Conservation (phyloP, 2,888 invertebrate species). For the Hermaeophaga mercurialis region DNA sequence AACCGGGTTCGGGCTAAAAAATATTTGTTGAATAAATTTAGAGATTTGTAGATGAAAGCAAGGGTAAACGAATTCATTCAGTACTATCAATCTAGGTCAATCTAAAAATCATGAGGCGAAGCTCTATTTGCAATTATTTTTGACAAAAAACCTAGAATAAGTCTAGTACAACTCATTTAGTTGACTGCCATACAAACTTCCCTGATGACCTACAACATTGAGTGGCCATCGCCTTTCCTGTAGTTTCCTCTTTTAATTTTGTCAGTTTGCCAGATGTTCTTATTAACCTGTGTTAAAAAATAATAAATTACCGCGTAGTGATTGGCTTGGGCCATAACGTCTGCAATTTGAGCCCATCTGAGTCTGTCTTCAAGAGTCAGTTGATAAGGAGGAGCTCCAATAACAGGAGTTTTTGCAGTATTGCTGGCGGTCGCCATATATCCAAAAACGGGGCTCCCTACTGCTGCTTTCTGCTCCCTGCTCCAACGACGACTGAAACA, state of each 20-base stretch:
- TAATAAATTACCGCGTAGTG: conserved; percentile 75
- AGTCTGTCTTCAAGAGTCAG: conserved; percentile 79
- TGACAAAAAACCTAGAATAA: no score
- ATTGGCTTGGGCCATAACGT: conserved; percentile 85
- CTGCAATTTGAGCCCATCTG: conserved; percentile 88
- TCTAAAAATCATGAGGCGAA: no score
- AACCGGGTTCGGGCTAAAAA: conserved; percentile 70
- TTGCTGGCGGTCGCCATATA: conserved; percentile 78
- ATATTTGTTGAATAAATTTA: no score
- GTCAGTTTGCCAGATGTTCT: background rate
- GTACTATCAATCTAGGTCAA: no score
- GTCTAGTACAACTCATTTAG: no score
- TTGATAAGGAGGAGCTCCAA: conserved; percentile 80
- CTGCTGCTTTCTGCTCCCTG: conserved; percentile 80
- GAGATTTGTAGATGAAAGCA: no score
- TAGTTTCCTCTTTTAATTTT: no score
- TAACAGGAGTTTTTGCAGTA: conserved; percentile 72
- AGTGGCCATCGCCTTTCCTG: no score
- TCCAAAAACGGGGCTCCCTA: conserved; percentile 84
- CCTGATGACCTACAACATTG: no score
- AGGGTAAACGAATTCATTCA: no score
- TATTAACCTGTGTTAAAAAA: background rate
- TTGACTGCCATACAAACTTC: no score
- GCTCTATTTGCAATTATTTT: no score
- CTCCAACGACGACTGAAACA: conserved; percentile 81